phyloP scores from a whole-genome alignment of 2,113 vertebrate species.

The Stictonetta naevosa region DNA sequence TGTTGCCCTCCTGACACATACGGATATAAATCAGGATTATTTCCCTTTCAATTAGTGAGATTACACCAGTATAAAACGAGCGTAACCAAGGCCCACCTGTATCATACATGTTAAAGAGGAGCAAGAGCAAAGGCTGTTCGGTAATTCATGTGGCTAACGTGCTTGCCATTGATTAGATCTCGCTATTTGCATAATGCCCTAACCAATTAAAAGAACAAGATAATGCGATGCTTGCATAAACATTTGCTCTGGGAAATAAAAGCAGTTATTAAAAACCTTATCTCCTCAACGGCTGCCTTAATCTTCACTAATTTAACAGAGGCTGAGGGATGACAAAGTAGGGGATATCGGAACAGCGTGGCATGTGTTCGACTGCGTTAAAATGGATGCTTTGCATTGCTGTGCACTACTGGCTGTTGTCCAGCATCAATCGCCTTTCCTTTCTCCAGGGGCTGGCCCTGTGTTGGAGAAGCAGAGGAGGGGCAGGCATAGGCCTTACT shows the following conservation, averaged over 20 bases:
- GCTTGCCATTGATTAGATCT: constrained; percentile 45
- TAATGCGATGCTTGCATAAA: neutral
- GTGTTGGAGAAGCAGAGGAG: neutral
- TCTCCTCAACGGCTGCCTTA: neutral
- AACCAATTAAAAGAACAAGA: neutral
- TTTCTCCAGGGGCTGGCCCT: neutral
- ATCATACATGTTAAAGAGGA: neutral
- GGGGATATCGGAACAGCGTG: neutral
- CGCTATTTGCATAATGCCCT: constrained; percentile 26
- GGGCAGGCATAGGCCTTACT: neutral
- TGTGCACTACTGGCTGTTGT: neutral
- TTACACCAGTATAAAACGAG: neutral
- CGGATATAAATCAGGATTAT: constrained; percentile 15
- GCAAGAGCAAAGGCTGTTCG: neutral
- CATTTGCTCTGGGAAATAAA: neutral
- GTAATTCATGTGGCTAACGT: neutral
- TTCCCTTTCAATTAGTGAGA: constrained; percentile 19
- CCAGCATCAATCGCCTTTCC: neutral
- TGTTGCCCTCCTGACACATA: neutral
- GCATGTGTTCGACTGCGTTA: neutral
- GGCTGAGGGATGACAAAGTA: neutral
- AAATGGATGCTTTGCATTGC: neutral
- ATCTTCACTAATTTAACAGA: neutral
- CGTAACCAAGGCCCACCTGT: neutral
- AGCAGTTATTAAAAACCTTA: constrained; percentile 32